Base-by-base conservation (phyloP, 2,113 vertebrate species). In the Vidua chalybeata region DNA sequence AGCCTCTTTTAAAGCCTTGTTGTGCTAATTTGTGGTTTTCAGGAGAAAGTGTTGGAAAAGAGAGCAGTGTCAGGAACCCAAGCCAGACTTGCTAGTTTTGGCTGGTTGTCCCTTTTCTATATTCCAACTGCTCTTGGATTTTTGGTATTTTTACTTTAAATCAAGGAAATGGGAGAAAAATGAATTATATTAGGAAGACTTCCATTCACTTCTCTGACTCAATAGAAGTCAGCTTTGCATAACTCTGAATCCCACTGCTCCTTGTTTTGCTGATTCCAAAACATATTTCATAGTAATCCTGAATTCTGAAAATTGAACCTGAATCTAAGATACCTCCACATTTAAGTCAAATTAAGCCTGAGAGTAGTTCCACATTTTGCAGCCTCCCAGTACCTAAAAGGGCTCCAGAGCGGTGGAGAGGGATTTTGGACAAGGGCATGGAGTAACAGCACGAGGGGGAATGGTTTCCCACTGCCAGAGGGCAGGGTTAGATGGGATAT, bases 11-110 rank as follows among this genome's bases (percentile, higher is more conserved):
- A 9, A 7, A 64, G 37, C 14, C 7, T 1, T 19, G 37, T 48
- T 3, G 1, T 26, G 85, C 49, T 92, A 49, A 68, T 94, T 73
- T 83, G 90, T 74, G 82, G 90, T 49, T 95, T 93, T n/a, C 72
- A 77, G 83, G 55, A 86, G 72, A 86, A 94, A 73, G 67, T 54
- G 24, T 33, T 86, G 76, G 83, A 86, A 95, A 90, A 58, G 20
- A 72, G 81, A 87, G 56, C 3, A 39, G 63, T 51, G 27, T 31
- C 3, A 1, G n/a, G 43, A 95, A 59, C 37, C 35, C 9, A 10
- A 83, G 75, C 86, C 85, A 93, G 84, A 51, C 18, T 43, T 86
- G 55, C 55, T 85, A 28, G 46, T 84, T 93, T 90, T 66, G 68
- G 55, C 64, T 69, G 33, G 15, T 33, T 58, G 46, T 85, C 30